A percentile compares a stretch with the other conserved stretches of the same genome.
These are phyloP conservation scores for Myrmecophaga tridactyla DNA, from an alignment of 2,113 vertebrate genomes.

Conservation along the genomic window DNA sequence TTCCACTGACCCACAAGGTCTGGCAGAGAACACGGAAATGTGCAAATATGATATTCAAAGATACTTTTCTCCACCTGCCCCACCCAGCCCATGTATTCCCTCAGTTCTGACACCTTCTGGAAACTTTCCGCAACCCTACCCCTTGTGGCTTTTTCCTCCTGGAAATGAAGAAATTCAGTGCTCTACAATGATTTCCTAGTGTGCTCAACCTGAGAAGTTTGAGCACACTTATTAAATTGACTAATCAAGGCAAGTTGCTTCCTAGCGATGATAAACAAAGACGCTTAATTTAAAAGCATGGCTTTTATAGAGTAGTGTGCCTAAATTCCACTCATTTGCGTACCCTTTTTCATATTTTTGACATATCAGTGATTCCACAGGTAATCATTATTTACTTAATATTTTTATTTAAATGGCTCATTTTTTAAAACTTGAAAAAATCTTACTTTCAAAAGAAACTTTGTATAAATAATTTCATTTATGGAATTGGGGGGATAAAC, in stretches of 20 bases:
- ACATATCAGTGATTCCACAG: neutral
- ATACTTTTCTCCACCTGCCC: neutral
- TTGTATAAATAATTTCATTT: neutral
- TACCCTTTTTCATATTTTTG: neutral
- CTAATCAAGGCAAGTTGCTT: neutral
- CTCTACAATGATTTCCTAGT: neutral
- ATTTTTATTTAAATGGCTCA: neutral
- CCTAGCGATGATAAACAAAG: neutral
- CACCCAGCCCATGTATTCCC: fast-evolving
- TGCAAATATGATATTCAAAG: neutral
- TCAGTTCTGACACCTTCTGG: no score
- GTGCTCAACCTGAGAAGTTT: neutral
- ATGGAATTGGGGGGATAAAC: neutral
- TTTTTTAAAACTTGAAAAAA: neutral
- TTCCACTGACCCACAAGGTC: neutral
- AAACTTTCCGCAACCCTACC: neutral
- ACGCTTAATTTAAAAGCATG: neutral
- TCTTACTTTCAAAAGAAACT: neutral
- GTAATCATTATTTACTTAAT: neutral
- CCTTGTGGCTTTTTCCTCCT: neutral
- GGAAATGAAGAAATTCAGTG: neutral
- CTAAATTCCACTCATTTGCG: neutral
- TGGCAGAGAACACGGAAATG: neutral
- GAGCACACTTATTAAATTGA: neutral
- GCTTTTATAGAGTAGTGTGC: neutral